Evolutionary conservation across 2,797 vertebrate species (phyloP).

Genomic region (Natrix natrix): DNA sequence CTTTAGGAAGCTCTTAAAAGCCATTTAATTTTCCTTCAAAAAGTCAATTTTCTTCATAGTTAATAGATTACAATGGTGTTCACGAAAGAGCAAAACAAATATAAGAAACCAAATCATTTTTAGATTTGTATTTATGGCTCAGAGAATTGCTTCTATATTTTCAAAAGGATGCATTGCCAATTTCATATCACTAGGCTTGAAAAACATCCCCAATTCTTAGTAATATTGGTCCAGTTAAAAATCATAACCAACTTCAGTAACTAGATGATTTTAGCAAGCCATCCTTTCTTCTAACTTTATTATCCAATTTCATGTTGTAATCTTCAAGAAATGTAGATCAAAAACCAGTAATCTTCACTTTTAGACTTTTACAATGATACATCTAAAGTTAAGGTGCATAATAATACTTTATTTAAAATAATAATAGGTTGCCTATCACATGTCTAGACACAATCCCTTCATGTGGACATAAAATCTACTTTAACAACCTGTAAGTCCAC

Average conservation of each 20-base stretch:
- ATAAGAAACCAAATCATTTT: slow-evolving; percentile 50
- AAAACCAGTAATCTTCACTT: neutral
- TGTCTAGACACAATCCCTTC: neutral
- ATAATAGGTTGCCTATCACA: neutral
- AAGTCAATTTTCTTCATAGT: slow-evolving; percentile 74
- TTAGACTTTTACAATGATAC: neutral
- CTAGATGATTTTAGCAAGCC: neutral
- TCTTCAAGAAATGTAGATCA: slow-evolving; percentile 2
- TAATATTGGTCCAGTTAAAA: slow-evolving; percentile 29
- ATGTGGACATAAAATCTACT: neutral
- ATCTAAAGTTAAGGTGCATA: neutral
- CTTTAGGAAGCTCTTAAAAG: slow-evolving; percentile 72
- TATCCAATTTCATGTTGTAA: slow-evolving; percentile 23
- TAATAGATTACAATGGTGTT: slow-evolving; percentile 70
- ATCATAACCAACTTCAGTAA: slow-evolving; percentile 30
- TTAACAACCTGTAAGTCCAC: neutral
- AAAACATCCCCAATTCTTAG: slow-evolving; percentile 29
- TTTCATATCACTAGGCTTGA: slow-evolving; percentile 25
- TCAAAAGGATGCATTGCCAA: slow-evolving; percentile 20
- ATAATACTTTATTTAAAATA: neutral
- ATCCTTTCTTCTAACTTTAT: slow-evolving; percentile 14
- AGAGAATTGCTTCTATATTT: slow-evolving; percentile 33
- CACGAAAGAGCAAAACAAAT: slow-evolving; percentile 61
- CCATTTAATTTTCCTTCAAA: slow-evolving; percentile 72
- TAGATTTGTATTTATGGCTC: slow-evolving; percentile 45